Evolutionary conservation across 2,113 vertebrate genomes (phyloP).

Genomic region (Grammomys dolichurus): DNA sequence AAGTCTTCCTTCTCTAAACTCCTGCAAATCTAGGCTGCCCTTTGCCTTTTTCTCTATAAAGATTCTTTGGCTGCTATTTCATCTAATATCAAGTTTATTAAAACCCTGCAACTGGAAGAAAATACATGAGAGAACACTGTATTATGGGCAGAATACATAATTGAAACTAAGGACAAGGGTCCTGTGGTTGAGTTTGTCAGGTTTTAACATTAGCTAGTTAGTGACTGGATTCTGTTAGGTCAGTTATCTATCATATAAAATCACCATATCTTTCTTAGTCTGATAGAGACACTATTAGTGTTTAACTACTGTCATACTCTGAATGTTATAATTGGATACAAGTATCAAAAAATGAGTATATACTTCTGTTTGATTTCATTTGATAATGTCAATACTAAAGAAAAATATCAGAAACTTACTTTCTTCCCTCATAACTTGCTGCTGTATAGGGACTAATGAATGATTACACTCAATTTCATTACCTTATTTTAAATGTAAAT

Average conservation of each 20-base stretch:
- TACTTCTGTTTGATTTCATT: not conserved
- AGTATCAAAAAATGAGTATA: not conserved
- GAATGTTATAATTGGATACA: not conserved
- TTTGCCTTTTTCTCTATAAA: not conserved
- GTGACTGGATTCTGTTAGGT: not conserved
- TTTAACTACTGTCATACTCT: not conserved
- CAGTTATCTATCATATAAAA: not conserved
- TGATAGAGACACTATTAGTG: not conserved
- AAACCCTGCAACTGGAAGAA: not conserved
- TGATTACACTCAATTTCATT: not conserved
- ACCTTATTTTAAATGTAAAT: constrained; percentile 16
- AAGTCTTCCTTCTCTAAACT: not conserved
- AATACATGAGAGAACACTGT: not conserved
- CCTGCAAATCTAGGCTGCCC: not conserved
- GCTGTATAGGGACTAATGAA: not conserved
- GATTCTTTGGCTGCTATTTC: not conserved
- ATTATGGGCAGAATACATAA: not conserved
- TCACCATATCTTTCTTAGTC: not conserved
- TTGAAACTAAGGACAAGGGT: not conserved
- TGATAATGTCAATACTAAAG: not conserved
- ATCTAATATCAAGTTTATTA: not conserved
- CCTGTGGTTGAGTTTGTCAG: not conserved
- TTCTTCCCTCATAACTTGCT: not conserved
- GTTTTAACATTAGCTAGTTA: not conserved
- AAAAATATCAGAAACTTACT: not conserved